Base-by-base conservation (phyloP, 1,140 invertebrate species). In the Argopecten irradians region DNA sequence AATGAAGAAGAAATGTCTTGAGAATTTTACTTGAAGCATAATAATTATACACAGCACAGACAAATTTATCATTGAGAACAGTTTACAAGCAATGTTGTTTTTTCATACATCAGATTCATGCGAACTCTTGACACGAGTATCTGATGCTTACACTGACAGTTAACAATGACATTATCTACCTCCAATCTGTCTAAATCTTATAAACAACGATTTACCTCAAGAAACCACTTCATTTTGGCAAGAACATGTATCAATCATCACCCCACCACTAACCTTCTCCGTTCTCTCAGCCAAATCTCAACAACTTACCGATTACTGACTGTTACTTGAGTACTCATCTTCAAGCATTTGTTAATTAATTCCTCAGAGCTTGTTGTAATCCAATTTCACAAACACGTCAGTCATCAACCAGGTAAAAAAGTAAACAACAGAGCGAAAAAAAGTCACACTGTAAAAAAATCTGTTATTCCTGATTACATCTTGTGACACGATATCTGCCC, bases 171-270 rank as follows among this genome's bases (percentile, higher is more conserved):
- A 71, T 28, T 71, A 71, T 71, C 55, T 71, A 71, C n/a, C 55
- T 71, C 55, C 55, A 71, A 71, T 71, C 55, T 71, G 55, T 71
- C 55, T n/a, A 71, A 71, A 28, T 8, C 22, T 16, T 71, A 71
- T 71, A 71, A 71, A 71, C 55, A 71, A 71, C 8, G 22, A 71
- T 71, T 71, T 28, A 71, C 55, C 55, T 71, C 22, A 5, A 71
- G 55, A 71, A 71, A 71, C 55, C 55, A 71, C 55, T 71, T 71
- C n/a, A 71, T 71, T 71, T 71, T 71, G 55, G 55, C 55, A 71
- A 71, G 55, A 71, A 71, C 22, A 28, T n/a, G 28, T 71, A 71
- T 71, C 55, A 22, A 71, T 71, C 55, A 71, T 71, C n/a, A 71
- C 55, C 16, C 55, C 55, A 8, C n/a, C 13, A 39, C 5, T 39